Evolutionary conservation across 1,140 invertebrate species (phyloP), one percentile per base, ranked within the genome.

Genomic region (Hetaerina americana): DNA sequence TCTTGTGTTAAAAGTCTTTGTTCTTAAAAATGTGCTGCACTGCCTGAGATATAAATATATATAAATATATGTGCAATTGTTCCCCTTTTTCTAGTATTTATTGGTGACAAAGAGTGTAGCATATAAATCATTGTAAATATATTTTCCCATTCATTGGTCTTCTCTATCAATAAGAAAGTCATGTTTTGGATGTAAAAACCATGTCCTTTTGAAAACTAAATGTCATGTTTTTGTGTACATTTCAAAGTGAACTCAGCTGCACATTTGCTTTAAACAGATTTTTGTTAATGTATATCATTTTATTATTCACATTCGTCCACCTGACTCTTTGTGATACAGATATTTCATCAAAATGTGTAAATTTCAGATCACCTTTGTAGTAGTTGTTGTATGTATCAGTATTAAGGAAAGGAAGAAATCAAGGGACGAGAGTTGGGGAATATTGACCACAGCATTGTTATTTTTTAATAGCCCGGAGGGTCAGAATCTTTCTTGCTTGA

Each of bases 281-380:
- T n/a, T 57, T 57, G 40, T 57, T 12, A 57, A 57, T 57, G 15
- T 57, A 57, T 57, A 57, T 57, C 10, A 12, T 57, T 57, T 57
- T 57, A 57, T 57, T 57, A 57, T 57, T 57, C 40, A 57, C 40
- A 57, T 57, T 57, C 40, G 40, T 57, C 40, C 40, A 57, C 22
- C 40, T 57, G 40, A 57, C 40, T 57, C 40, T 57, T 57, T 57
- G 40, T 57, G 40, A 57, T 57, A 57, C 10, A 10, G 40, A 57
- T 57, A 57, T 57, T 57, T 57, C 40, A 57, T 57, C 40, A n/a
- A 57, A 57, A n/a, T 57, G 40, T 57, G 40, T 57, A 57, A 57
- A 57, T 57, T 57, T 57, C 40, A 57, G 40, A 57, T 57, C 40
- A 57, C 40, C 40, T 57, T 57, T 57, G 40, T 57, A 57, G 40